Base-by-base conservation (phyloP, 53 echinoderm and acorn worm genomes). In the Paracentrotus lividus region DNA sequence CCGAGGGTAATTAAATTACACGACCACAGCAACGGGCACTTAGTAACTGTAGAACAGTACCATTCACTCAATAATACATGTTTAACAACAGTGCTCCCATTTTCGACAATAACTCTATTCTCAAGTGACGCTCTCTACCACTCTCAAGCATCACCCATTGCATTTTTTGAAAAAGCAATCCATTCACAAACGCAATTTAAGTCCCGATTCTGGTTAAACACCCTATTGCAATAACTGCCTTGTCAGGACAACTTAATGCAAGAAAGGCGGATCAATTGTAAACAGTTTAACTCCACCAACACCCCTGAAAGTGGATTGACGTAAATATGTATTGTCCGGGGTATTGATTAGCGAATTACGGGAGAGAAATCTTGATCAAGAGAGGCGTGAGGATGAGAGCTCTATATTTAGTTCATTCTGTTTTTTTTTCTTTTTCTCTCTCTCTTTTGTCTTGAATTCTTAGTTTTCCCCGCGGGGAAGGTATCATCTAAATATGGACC, bases 341-440 rank as follows among this genome's bases (percentile, higher is more conserved):
- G 24, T 89, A 89, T 89, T 89, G 89, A 89, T 89, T 64, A 65
- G 89, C 33, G 89, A 64, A 56, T 86, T 60, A 64, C 2, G 59
- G 42, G 64, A 9, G 40, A 89, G 60, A 89, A 87, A 56, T 56
- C 57, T 87, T 5, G 18, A 54, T 20, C 1, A 38, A 23, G 57
- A 18, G 55, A 87, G 87, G 87, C 27, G 87, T 87, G 60, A 64
- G 26, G 89, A 64, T 58, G 36, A 61, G 14, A 4, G 89, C 2
- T 38, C 42, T 61, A 89, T 60, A 42, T 64, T 64, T 42, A 64
- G 89, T 45, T 44, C 56, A 23, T 56, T 49, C 20, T 45, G 81
- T 45, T 15, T 8, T 43, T 33, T 36, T 7, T 86, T 57, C 24
- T 56, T 56, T 34, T n/a, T n/a, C n/a, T n/a, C n/a, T n/a, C n/a